Conservation (phyloP, 2,797 vertebrate genomes). For the Sebastes flavidus region DNA sequence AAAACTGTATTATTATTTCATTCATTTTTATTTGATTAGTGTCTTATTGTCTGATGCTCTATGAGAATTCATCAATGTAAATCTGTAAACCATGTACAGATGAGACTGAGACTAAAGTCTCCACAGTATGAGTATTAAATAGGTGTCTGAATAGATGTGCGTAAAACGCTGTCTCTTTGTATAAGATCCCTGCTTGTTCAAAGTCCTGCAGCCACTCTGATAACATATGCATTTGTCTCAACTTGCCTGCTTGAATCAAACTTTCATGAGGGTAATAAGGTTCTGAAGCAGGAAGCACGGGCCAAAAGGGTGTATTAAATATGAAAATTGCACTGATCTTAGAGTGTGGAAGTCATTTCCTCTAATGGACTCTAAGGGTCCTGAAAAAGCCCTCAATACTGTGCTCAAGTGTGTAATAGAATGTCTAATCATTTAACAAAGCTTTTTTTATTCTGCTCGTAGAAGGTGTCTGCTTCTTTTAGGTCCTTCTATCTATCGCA, state of each 20-base stretch:
- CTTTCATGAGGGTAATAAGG: constrained; percentile 28
- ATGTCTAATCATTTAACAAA: constrained; percentile 47
- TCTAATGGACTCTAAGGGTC: constrained; percentile 41
- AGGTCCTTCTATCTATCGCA: not conserved
- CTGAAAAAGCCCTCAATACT: constrained; percentile 30
- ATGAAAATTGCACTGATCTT: constrained; percentile 51
- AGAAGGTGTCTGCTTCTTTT: constrained; percentile 11
- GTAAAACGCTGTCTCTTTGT: not conserved
- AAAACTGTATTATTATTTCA: too few relatives aligned
- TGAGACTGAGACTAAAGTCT: not conserved
- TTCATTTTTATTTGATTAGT: too few relatives aligned
- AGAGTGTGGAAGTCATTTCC: constrained; percentile 47
- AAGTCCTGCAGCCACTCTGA: not conserved
- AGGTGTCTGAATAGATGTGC: not conserved
- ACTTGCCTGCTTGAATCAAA: constrained; percentile 22
- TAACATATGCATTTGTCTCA: constrained; percentile 15
- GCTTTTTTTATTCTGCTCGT: not conserved
- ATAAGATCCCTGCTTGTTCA: not conserved
- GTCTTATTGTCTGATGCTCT: too few relatives aligned
- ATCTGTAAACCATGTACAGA: not conserved
- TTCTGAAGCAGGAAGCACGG: constrained; percentile 21
- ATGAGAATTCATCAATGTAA: too few relatives aligned
- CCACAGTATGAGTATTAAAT: not conserved
- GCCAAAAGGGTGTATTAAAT: constrained; percentile 50
- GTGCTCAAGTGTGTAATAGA: constrained; percentile 47